Conservation (phyloP, 2,113 vertebrate genomes). For the Orientallactaga bullata region DNA sequence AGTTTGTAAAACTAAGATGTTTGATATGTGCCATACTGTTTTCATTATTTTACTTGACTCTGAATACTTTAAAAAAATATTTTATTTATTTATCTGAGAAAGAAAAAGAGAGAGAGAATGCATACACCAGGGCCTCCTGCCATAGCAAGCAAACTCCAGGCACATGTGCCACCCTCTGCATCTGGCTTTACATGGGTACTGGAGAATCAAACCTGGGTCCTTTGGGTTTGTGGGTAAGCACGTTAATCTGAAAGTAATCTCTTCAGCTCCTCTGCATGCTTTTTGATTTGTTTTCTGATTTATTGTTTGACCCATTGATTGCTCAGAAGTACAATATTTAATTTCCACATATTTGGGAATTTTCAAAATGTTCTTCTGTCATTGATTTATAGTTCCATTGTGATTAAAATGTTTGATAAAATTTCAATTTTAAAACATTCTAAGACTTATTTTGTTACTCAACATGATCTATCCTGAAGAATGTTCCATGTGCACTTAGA, state of each 20-base stretch:
- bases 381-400: background rate
- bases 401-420: too few species aligned
- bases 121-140: too few species aligned
- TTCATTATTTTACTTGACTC: background rate
- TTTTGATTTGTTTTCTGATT: background rate
- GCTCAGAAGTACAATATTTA: background rate
- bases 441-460: background rate
- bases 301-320: background rate
- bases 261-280: too few species aligned
- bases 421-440: background rate
- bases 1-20: background rate
- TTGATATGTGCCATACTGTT: background rate
- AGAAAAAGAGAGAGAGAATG: too few species aligned
- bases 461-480: background rate
- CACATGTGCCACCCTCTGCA: too few species aligned
- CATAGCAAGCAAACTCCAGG: too few species aligned
- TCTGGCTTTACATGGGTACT: too few species aligned
- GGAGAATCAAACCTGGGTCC: too few species aligned
- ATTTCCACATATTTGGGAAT: background rate
- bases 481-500: background rate
- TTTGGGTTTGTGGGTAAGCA: too few species aligned
- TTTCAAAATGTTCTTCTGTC: background rate
- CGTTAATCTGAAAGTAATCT: too few species aligned
- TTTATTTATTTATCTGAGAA: too few species aligned
- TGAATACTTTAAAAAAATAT: background rate